Evolutionary conservation across 2,888 invertebrate species (phyloP).

Genomic region (Lepidocyrtinus sp.): DNA sequence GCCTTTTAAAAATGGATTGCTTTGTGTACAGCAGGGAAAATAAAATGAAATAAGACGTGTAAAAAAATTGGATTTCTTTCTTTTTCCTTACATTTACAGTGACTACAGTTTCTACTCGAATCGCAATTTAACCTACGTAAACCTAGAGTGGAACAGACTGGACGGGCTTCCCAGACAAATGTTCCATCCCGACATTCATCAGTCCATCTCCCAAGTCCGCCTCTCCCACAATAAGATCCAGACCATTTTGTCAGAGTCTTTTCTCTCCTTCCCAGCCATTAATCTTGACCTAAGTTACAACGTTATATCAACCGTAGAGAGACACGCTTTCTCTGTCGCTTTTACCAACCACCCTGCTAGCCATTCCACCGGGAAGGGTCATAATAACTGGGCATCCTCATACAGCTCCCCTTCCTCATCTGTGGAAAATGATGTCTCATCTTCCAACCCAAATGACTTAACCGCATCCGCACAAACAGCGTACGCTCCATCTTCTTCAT

Average conservation of each 20-base stretch:
- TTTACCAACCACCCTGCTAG: constrained; percentile 39
- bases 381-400: constrained; percentile 20
- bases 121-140: constrained; percentile 83
- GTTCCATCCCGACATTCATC: constrained; percentile 81
- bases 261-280: constrained; percentile 68
- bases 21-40: background rate
- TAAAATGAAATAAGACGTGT: background rate
- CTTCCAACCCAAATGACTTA: constrained; percentile 52
- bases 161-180: constrained; percentile 80
- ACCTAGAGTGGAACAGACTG: constrained; percentile 88
- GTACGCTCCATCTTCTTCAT: constrained; percentile 80
- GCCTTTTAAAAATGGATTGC: background rate
- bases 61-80: constrained; percentile 11
- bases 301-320: constrained; percentile 80
- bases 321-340: constrained; percentile 78
- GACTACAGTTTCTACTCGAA: constrained; percentile 75
- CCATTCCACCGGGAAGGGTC: constrained; percentile 25
- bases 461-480: constrained; percentile 74
- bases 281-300: constrained; percentile 77
- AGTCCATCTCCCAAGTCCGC: constrained; percentile 83
- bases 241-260: constrained; percentile 60
- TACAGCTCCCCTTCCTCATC: constrained; percentile 30
- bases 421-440: constrained; percentile 50
- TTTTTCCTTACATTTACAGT: constrained; percentile 43
- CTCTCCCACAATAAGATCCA: constrained; percentile 75